Conservation (phyloP, 2,113 vertebrate genomes). For the Balaeniceps rex region DNA sequence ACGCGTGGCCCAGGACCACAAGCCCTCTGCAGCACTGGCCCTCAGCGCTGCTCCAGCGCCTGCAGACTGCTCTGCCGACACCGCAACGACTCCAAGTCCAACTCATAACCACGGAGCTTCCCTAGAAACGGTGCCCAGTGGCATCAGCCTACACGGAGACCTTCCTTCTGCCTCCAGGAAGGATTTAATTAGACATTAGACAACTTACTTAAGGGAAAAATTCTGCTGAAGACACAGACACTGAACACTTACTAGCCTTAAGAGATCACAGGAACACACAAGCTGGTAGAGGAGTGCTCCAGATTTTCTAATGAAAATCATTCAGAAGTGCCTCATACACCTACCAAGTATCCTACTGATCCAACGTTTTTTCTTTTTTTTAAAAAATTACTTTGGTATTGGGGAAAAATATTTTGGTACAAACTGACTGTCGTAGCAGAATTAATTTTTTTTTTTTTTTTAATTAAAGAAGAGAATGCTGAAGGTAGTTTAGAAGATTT, state of each 20-base stretch:
- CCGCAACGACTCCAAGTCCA: fast-evolving
- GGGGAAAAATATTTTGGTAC: neutral
- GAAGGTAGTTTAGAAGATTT: neutral
- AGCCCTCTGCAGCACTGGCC: neutral
- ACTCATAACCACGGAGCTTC: neutral
- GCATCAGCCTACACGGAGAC: neutral
- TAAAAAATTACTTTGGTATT: no score
- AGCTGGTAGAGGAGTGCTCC: fast-evolving
- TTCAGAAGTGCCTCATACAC: neutral
- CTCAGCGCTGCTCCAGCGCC: neutral
- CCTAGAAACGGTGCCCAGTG: neutral
- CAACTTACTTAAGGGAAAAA: neutral
- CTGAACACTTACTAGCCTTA: neutral
- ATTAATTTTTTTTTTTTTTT: neutral
- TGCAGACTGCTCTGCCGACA: neutral
- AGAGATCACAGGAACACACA: neutral
- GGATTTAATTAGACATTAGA: neutral
- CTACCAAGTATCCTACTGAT: neutral
- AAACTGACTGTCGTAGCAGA: neutral
- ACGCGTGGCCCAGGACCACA: no score
- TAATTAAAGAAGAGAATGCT: neutral
- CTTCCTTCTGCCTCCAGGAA: neutral
- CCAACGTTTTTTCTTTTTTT: neutral
- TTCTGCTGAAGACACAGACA: neutral
- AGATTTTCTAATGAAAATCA: no score